Conservation (phyloP, 1,140 invertebrate species). For the Cydia fagiglandana region DNA sequence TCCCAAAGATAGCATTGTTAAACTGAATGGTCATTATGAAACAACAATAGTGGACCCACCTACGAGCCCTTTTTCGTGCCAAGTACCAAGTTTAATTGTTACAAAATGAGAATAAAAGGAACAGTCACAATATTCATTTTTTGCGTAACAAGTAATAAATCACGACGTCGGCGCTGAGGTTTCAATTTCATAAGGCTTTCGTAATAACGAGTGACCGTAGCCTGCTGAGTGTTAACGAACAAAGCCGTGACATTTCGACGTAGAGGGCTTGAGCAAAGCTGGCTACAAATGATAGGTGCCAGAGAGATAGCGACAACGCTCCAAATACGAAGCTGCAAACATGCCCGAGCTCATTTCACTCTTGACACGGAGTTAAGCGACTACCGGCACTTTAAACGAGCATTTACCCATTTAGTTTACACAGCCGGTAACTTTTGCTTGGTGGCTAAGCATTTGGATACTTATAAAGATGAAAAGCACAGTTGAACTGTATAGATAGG, state of each 20-base stretch:
- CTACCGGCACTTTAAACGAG: not conserved
- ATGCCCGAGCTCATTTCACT: not conserved
- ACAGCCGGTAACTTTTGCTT: not conserved
- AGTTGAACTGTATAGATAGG: not conserved
- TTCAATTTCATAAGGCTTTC: not conserved
- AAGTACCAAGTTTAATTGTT: constrained; percentile 17
- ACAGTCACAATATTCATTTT: constrained; percentile 19
- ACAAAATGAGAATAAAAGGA: constrained; percentile 26
- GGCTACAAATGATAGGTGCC: not conserved
- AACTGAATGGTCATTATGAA: not conserved
- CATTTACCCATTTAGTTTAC: not conserved
- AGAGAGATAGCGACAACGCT: not conserved
- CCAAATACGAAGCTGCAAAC: constrained; percentile 8
- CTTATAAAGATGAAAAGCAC: not conserved
- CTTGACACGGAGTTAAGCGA: not conserved
- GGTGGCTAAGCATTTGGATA: not conserved
- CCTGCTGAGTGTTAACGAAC: not conserved
- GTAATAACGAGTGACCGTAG: constrained; percentile 19
- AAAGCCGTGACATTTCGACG: constrained; percentile 5
- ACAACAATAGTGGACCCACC: constrained; percentile 27
- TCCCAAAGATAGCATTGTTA: constrained; percentile 15
- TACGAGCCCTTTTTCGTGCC: constrained; percentile 13
- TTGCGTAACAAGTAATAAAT: constrained; percentile 29
- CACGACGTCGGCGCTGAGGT: not conserved
- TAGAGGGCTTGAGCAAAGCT: not conserved